These are phyloP conservation scores for Nebria ingens DNA, from an alignment of 1,140 invertebrate genomes.

Conservation along the genomic window DNA sequence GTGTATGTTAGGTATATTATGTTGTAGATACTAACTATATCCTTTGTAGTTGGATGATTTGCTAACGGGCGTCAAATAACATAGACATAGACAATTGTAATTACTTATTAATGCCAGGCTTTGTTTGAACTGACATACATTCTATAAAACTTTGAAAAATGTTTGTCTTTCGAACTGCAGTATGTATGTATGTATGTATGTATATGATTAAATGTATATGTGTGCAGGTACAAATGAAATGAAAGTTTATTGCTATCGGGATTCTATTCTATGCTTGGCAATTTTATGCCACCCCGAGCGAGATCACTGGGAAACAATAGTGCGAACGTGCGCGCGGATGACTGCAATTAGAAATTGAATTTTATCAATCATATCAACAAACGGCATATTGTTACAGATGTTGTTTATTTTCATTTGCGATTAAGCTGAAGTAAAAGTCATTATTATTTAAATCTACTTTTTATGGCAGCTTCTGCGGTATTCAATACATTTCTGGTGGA, in stretches of 20 bases:
- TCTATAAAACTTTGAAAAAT: not conserved
- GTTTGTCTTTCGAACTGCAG: not conserved
- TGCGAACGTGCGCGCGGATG: not conserved
- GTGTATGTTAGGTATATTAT: too few relatives aligned
- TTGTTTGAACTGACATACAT: not conserved
- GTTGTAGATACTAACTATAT: too few relatives aligned
- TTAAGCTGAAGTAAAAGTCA: not conserved
- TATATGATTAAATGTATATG: too few relatives aligned
- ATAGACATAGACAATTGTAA: not conserved
- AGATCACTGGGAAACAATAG: not conserved
- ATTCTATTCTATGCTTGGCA: not conserved
- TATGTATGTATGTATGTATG: too few relatives aligned
- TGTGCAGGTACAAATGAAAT: conserved; percentile 1
- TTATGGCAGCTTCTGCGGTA: too few relatives aligned
- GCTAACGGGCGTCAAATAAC: not conserved
- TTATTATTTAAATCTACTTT: too few relatives aligned
- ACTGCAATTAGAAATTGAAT: not conserved
- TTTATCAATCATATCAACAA: not conserved
- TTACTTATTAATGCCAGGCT: not conserved
- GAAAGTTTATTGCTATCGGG: not conserved
- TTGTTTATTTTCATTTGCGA: not conserved
- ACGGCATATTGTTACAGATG: not conserved
- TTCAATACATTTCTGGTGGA: too few relatives aligned
- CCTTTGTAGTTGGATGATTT: too few relatives aligned
- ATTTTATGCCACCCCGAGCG: not conserved